Base-by-base conservation (phyloP, 2,113 vertebrate genomes). In the Pseudopipra pipra region DNA sequence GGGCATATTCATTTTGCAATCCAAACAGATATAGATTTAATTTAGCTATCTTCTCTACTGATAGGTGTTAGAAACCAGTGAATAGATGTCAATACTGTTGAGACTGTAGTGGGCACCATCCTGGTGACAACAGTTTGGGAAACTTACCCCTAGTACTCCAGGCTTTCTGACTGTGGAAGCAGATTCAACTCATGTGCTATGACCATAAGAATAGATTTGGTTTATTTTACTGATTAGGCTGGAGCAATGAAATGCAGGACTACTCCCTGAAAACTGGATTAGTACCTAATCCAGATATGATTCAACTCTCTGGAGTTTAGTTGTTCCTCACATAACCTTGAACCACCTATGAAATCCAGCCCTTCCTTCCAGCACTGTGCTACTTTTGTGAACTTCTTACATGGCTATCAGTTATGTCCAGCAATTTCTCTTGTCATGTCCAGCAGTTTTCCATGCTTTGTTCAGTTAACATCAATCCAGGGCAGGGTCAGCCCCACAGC, bases 81-180 rank as follows among this genome's bases (percentile, higher is more conserved):
- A 85, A 35, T 33, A 67, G 7, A 19, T 37, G 10, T n/a, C 8
- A 49, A 1, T 33, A 31, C 5, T 52, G 5, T 46, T 33, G 21
- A 31, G 20, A 49, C 14, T 31, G 5, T 6, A 61, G 9, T 15
- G 47, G 28, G 5, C 14, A 67, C 8, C 33, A 68, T 35, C 21
- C 23, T 35, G 16, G 27, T 92, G 35, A 55, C 11, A 65, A 24
- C 0, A 35, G 9, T 30, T 71, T 70, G 25, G 12, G 22, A 84
- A 66, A 30, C 5, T 15, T 5, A 0, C 3, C 3, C 3, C 8
- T 20, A 23, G 13, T 9, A 21, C 2, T 20, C 8, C 31, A 44
- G 9, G 4, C 8, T 75, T 90, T 28, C 56, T 79, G 44, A 55
- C 8, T 9, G 20, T 22, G 5, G 7, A 44, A 51, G 5, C 4